phyloP scores from a whole-genome alignment of 2,797 vertebrate species.

The Salarias fasciatus region DNA sequence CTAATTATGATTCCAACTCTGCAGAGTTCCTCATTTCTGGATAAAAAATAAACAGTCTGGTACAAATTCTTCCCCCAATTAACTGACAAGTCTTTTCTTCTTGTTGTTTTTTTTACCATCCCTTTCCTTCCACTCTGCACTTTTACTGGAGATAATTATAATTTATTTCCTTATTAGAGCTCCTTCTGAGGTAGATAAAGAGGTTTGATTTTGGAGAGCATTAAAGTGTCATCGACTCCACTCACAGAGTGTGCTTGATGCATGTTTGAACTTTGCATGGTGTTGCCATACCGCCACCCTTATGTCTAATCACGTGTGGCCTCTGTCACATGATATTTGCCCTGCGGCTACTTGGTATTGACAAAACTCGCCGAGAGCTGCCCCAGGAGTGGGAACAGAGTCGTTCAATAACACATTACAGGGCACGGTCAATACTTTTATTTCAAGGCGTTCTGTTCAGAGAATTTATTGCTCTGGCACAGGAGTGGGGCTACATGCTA shows the following conservation, averaged over 20 bases:
- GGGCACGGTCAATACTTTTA: slow-evolving; percentile 21
- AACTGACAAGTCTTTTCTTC: too few species aligned
- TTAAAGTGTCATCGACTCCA: too few species aligned
- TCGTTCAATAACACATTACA: slow-evolving; percentile 56
- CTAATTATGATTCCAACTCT: too few species aligned
- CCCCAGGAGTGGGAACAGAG: slow-evolving; percentile 23
- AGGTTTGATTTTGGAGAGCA: too few species aligned
- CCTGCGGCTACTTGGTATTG: slow-evolving; percentile 64
- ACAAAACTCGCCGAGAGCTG: slow-evolving; percentile 60
- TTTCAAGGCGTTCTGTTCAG: slow-evolving; percentile 28
- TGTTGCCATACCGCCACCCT: slow-evolving; percentile 11
- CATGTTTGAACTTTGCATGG: slow-evolving; percentile 37
- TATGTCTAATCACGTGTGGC: slow-evolving; percentile 49
- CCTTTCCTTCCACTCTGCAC: too few species aligned
- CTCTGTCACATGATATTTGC: slow-evolving; percentile 70
- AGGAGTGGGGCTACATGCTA: slow-evolving; percentile 6
- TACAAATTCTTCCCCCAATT: too few species aligned
- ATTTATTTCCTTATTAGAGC: too few species aligned
- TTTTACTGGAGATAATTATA: too few species aligned
- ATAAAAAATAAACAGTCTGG: too few species aligned
- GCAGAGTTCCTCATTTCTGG: too few species aligned
- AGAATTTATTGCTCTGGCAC: slow-evolving; percentile 7
- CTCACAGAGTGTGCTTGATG: neutral
- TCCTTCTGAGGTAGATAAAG: too few species aligned
- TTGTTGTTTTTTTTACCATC: too few species aligned